Base-by-base conservation (phyloP, 2,888 invertebrate species). In the Mythimna albipuncta region DNA sequence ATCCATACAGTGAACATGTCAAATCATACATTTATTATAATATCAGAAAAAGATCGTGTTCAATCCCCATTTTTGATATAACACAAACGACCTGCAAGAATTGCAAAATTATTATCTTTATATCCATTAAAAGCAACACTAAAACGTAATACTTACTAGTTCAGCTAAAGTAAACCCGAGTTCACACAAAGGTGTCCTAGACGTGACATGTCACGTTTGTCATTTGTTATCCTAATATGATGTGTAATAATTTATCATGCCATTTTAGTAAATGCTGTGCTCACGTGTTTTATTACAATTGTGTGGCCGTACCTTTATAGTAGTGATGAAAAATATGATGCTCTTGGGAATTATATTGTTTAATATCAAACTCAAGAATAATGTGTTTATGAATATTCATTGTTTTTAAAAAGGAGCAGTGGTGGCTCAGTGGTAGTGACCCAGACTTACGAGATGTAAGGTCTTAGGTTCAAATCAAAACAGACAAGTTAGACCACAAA, bases 221-320 rank as follows among this genome's bases (percentile, higher is more conserved):
- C 82, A 84, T 84, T 70, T 75, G 59, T 84, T 71, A 75, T 67
- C 63, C 32, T 72, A 69, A 81, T 70, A 72, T 70, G 77, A 77
- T 50, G 75, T 54, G 62, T 61, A 57, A 70, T 77, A 68, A 83
- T 83, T 75, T 69, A 84, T 83, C 75, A 72, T 35, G 47, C 13
- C 69, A 55, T 67, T 77, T 71, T 69, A 69, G 66, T 72, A 73
- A 77, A 83, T 80, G 69, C 13, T 61, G 6, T 70, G 38, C 73
- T 61, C 63, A 68, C 52, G 69, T 57, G 38, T 71, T 66, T 55
- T 71, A 64, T 63, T 72, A 62, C 54, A 58, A 55, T 66, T 54
- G 76, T 77, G 64, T 61, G 57, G 52, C 54, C n/a, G 26, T 57
- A 57, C 54, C 68, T 66, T 77, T 58, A 65, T 59, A 54, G 19